Evolutionary conservation across 2,113 vertebrate species (phyloP).

Genomic region (Lepus americanus): DNA sequence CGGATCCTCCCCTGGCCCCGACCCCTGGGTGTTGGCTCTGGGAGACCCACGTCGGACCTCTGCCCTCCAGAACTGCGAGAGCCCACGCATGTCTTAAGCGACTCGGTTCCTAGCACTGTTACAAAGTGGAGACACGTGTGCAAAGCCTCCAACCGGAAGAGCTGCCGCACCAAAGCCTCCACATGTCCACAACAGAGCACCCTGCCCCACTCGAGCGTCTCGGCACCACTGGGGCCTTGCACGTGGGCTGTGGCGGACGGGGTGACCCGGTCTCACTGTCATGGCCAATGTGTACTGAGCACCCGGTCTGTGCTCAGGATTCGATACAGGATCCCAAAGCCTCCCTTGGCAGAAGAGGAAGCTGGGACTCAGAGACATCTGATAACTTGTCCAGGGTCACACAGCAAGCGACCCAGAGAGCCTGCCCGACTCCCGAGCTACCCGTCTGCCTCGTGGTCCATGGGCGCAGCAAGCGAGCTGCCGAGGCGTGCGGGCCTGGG

Average conservation of each 20-base stretch:
- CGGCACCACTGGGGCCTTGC: no score
- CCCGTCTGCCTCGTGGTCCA: neutral
- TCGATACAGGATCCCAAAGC: neutral
- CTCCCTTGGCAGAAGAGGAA: neutral
- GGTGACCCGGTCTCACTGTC: neutral
- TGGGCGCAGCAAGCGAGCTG: neutral
- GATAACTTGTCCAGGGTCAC: neutral
- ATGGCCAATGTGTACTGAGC: fast-evolving
- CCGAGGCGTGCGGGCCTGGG: neutral
- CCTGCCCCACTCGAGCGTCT: neutral
- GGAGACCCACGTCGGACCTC: neutral
- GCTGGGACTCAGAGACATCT: neutral
- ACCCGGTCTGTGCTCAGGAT: neutral
- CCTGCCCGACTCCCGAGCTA: neutral
- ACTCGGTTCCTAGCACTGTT: fast-evolving
- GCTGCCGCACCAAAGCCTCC: neutral
- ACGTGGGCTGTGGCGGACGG: no score
- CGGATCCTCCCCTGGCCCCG: neutral
- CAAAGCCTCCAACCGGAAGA: neutral
- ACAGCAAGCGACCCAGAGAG: neutral
- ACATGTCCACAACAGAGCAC: no score
- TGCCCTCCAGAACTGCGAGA: fast-evolving
- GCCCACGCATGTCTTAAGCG: neutral
- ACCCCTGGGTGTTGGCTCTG: neutral
- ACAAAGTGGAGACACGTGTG: no score